Evolutionary conservation across 2,113 vertebrate species (phyloP).

Genomic region (Chrysemys picta): DNA sequence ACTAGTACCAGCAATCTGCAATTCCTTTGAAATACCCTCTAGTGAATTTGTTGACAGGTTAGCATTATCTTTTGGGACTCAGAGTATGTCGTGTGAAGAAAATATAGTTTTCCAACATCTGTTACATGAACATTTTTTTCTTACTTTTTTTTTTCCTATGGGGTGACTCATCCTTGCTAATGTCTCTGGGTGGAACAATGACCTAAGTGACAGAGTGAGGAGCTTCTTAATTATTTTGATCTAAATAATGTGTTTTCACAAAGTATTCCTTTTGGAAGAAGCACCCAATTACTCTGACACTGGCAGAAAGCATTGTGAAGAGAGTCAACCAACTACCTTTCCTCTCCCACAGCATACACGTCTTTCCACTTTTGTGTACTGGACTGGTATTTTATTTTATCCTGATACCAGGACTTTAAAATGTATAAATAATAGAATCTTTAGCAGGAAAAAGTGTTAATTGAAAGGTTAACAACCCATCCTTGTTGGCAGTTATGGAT

Average conservation of each 20-base stretch:
- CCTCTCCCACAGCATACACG: neutral
- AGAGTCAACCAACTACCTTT: neutral
- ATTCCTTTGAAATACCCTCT: constrained; percentile 37
- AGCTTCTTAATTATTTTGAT: constrained; percentile 24
- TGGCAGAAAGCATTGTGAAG: neutral
- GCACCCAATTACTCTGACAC: neutral
- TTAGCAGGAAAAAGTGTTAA: neutral
- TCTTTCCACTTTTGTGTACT: neutral
- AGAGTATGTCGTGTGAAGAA: neutral
- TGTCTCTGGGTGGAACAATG: constrained; percentile 21
- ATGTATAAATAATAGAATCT: constrained; percentile 29
- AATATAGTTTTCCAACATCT: constrained; percentile 31
- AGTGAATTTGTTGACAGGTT: constrained; percentile 29
- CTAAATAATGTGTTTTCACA: constrained; percentile 13
- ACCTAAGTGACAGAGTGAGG: neutral
- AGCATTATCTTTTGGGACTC: constrained; percentile 12
- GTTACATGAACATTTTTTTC: neutral
- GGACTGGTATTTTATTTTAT: neutral
- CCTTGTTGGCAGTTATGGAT: constrained; percentile 35
- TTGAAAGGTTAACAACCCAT: neutral
- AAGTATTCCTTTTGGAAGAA: constrained; percentile 9
- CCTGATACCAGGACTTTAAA: neutral
- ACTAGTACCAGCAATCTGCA: neutral
- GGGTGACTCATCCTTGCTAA: constrained; percentile 51
- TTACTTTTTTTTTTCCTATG: neutral